phyloP scores from a whole-genome alignment of 1,140 invertebrate genomes.

The Homarus americanus region DNA sequence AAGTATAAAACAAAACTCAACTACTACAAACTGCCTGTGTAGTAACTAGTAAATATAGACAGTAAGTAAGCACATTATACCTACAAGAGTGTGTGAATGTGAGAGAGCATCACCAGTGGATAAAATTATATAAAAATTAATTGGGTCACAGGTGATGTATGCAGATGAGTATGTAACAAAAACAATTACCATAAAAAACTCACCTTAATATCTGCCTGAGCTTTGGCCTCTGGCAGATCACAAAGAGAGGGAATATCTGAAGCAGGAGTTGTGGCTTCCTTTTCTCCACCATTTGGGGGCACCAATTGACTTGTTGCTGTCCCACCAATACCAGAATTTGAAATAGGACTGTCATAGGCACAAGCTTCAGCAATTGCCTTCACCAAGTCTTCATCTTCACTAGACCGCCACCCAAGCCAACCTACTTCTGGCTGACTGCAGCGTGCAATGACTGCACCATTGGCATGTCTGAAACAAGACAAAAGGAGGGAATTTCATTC shows the following conservation, averaged over 20 bases:
- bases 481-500: not conserved
- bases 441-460: slow-evolving; percentile 94
- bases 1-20: too few species aligned
- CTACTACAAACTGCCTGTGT: too few species aligned
- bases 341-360: slow-evolving; percentile 82
- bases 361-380: slow-evolving; percentile 91
- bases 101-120: too few species aligned
- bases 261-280: slow-evolving; percentile 49
- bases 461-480: slow-evolving; percentile 78
- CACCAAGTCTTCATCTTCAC: slow-evolving; percentile 92
- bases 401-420: slow-evolving; percentile 93
- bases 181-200: too few species aligned
- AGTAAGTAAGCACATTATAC: too few species aligned
- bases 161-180: too few species aligned
- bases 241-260: slow-evolving; percentile 72
- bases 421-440: slow-evolving; percentile 96
- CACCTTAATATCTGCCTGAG: slow-evolving; percentile 74
- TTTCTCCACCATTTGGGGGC: slow-evolving; percentile 48
- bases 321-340: slow-evolving; percentile 32
- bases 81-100: too few species aligned
- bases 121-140: too few species aligned
- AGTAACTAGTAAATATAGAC: too few species aligned
- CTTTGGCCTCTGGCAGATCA: slow-evolving; percentile 74
- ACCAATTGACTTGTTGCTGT: slow-evolving; percentile 1
- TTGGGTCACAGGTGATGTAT: too few species aligned